Evolutionary conservation across 2,888 invertebrate species (phyloP).

Genomic region (Diogma glabrata): DNA sequence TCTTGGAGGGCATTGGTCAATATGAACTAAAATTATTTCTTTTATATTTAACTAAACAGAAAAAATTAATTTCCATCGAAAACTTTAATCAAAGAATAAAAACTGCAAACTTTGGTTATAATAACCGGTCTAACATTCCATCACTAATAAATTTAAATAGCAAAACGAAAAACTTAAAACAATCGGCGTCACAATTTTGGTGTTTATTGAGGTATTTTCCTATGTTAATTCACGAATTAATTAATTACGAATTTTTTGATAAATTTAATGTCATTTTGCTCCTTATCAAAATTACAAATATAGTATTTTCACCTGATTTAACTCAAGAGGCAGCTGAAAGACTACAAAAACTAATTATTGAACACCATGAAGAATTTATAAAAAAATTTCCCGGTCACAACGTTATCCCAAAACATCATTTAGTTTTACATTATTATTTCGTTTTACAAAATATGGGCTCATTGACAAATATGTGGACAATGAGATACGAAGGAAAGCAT

Average conservation of each 20-base stretch:
- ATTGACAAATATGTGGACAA: conserved; percentile 1
- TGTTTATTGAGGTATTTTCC: conserved; percentile 1
- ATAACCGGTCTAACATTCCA: neutral
- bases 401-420: neutral
- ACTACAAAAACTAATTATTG: neutral
- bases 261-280: neutral
- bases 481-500: neutral
- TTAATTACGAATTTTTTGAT: neutral
- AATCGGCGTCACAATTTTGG: neutral
- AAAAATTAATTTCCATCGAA: neutral
- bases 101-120: neutral
- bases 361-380: neutral
- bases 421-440: neutral
- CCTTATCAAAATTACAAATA: neutral
- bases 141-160: neutral
- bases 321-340: neutral
- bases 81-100: conserved; percentile 1
- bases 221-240: neutral
- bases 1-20: neutral
- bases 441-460: neutral
- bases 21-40: neutral
- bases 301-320: neutral
- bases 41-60: neutral
- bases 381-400: neutral
- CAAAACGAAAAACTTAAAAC: neutral